Percentiles rank a stretch among this genome's conserved stretches.
Conservation (phyloP, 2,797 vertebrate genomes). For the Heliangelus exortis region DNA sequence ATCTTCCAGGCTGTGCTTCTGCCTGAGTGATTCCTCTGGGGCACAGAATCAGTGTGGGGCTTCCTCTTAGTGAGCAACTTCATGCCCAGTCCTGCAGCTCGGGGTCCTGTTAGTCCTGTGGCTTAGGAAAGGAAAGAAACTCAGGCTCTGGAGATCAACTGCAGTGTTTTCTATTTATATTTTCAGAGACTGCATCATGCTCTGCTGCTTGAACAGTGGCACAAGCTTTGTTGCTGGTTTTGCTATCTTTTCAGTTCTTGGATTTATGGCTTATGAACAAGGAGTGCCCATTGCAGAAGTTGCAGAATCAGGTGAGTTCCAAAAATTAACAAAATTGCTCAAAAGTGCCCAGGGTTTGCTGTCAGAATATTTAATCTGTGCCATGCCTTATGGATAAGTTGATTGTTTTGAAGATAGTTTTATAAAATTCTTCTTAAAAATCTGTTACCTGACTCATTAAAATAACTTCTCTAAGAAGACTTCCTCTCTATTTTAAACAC, state of each 20-base stretch:
- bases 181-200: constrained; percentile 94
- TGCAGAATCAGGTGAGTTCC: constrained; percentile 92
- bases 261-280: constrained; percentile 98
- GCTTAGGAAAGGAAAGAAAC: background rate
- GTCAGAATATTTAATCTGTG: background rate
- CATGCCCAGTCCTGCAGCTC: background rate
- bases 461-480: background rate
- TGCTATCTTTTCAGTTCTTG: constrained; percentile 98
- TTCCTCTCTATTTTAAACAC: background rate
- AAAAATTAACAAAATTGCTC: background rate
- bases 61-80: background rate
- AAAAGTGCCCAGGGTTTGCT: background rate
- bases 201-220: constrained; percentile 98
- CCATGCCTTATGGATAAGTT: background rate
- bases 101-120: background rate
- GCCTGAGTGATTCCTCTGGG: background rate
- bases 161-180: constrained; percentile 55
- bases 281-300: constrained; percentile 96
- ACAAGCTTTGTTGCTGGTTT: constrained; percentile 98
- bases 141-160: constrained; percentile 30
- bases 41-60: background rate
- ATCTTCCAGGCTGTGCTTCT: background rate
- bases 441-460: background rate
- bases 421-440: background rate
- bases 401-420: background rate